Percentiles rank a stretch among this genome's conserved stretches.
Conservation (phyloP, 1,140 invertebrate genomes). For the Caenorhabditis elegans region WBcel235 BX284605.5:15504501-15505000, state of each 20-base stretch:
- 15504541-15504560: slow-evolving; percentile 77
- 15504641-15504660: slow-evolving; percentile 87
- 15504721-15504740: slow-evolving; percentile 88
- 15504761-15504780: slow-evolving; percentile 82
- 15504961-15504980: slow-evolving; percentile 49
- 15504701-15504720: slow-evolving; percentile 92
- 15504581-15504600: slow-evolving; percentile 79
- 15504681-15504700: slow-evolving; percentile 80
- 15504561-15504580: slow-evolving; percentile 72
- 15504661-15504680: slow-evolving; percentile 80
- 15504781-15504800: slow-evolving; percentile 81
- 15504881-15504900: slow-evolving; percentile 95
- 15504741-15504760: slow-evolving; percentile 76
- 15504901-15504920: slow-evolving; percentile 75
- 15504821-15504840: slow-evolving; percentile 82
- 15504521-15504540: slow-evolving; percentile 68
- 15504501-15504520: slow-evolving; percentile 65
- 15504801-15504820: slow-evolving; percentile 80
- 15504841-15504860: slow-evolving; percentile 73
- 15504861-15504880: slow-evolving; percentile 76
- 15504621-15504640: slow-evolving; percentile 88
- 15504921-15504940: slow-evolving; percentile 75
- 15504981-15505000: slow-evolving; percentile 52
- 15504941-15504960: slow-evolving; percentile 63
- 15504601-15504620: slow-evolving; percentile 84